These are phyloP conservation scores for Ceratina calcarata DNA, from an alignment of 1,140 invertebrate species.

Conservation along the genomic window DNA sequence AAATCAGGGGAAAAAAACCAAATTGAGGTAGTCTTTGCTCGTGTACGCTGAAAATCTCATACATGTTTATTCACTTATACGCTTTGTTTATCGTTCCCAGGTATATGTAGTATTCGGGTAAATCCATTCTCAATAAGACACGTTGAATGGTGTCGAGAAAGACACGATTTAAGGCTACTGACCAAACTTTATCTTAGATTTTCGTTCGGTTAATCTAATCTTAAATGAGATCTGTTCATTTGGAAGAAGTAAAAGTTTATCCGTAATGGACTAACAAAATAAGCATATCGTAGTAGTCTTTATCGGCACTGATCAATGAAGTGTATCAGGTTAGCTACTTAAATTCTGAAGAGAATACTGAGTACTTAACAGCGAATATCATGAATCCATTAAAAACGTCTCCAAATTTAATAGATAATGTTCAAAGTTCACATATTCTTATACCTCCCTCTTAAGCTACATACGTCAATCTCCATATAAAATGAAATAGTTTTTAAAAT, in stretches of 20 bases:
- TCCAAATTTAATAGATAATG: neutral
- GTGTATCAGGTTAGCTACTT: neutral
- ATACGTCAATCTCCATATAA: too few species aligned
- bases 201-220: slow-evolving; percentile 20
- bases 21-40: too few species aligned
- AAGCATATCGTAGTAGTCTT: neutral
- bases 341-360: neutral
- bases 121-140: neutral
- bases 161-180: neutral
- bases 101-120: neutral
- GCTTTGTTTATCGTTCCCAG: neutral
- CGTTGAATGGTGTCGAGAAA: neutral
- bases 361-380: neutral
- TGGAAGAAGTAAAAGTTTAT: neutral
- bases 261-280: neutral
- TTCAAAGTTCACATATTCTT: neutral
- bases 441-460: too few species aligned
- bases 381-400: neutral
- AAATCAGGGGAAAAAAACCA: too few species aligned
- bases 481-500: too few species aligned
- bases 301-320: neutral
- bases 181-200: neutral
- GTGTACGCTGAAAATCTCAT: too few species aligned
- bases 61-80: too few species aligned
- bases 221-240: slow-evolving; percentile 1